A percentile compares a stretch with the other conserved stretches of the same genome.
Evolutionary conservation across 2,797 vertebrate species (phyloP).

Genomic region (Neostethus bicornis): DNA sequence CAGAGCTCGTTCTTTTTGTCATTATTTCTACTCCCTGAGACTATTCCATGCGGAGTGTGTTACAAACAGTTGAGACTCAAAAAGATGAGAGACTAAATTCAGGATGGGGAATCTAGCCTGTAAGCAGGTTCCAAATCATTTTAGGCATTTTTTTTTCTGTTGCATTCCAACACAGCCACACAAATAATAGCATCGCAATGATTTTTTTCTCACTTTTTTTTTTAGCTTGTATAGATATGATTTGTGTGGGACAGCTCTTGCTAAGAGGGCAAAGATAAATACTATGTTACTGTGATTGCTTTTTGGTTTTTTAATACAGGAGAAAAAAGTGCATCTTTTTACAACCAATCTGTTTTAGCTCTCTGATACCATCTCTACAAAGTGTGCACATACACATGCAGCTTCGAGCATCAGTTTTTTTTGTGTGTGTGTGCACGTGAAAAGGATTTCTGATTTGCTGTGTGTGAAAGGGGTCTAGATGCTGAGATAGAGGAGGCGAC

Average conservation of each 20-base stretch:
- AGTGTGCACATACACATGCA: constrained; percentile 75
- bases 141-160: constrained; percentile 66
- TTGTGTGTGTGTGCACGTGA: constrained; percentile 70
- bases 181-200: constrained; percentile 55
- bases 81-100: constrained; percentile 69
- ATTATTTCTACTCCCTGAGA: constrained; percentile 76
- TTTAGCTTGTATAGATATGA: constrained; percentile 68
- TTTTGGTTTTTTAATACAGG: constrained; percentile 71
- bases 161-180: constrained; percentile 69
- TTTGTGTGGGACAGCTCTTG: constrained; percentile 76
- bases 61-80: constrained; percentile 61
- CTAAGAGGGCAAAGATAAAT: constrained; percentile 74
- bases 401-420: constrained; percentile 72
- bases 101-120: constrained; percentile 63
- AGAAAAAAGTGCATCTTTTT: constrained; percentile 81
- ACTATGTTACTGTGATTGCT: constrained; percentile 85
- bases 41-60: constrained; percentile 65
- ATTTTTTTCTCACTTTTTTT: constrained; percentile 42
- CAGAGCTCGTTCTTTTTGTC: constrained; percentile 72
- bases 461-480: constrained; percentile 30
- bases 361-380: constrained; percentile 77
- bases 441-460: constrained; percentile 52
- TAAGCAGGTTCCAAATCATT: constrained; percentile 67
- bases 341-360: constrained; percentile 80
- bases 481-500: constrained; percentile 54